A percentile compares a stretch with the other conserved stretches of the same genome.
Conservation (phyloP, 2,113 vertebrate species). For the Pitta sordida region DNA sequence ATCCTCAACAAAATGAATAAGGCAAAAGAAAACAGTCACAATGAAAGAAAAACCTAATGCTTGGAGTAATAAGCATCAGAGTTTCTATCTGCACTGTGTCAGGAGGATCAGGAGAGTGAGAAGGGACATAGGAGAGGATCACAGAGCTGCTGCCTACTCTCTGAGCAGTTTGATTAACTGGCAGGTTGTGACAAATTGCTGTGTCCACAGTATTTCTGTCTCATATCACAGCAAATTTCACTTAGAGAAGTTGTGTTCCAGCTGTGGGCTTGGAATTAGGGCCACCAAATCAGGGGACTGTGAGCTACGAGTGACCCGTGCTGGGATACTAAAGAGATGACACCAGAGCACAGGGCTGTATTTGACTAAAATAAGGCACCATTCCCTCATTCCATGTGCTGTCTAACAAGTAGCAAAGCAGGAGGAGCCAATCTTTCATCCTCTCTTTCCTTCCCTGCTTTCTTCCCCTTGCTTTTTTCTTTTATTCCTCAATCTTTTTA, state of each 20-base stretch:
- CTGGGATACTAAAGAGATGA: not conserved
- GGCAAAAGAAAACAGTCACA: not conserved
- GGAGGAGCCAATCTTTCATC: not conserved
- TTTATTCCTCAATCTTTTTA: not conserved
- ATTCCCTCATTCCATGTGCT: not conserved
- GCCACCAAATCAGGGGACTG: not conserved
- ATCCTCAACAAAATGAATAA: conserved; percentile 2
- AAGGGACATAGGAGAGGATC: not conserved
- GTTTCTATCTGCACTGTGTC: not conserved
- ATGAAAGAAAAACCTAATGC: not conserved
- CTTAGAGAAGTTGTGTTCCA: not conserved
- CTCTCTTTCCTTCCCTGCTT: not conserved
- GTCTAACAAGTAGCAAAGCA: not conserved
- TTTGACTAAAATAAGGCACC: not conserved
- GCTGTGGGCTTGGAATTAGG: not conserved
- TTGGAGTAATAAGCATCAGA: not conserved
- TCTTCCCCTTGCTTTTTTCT: accelerated
- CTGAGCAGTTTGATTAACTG: not conserved
- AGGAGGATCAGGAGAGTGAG: not conserved
- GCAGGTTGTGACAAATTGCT: not conserved
- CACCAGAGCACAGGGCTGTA: not conserved
- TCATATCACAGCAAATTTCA: not conserved
- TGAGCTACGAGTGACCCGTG: not conserved
- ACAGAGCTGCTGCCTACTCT: not conserved
- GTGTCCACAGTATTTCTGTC: not conserved